Evolutionary conservation across 1,140 invertebrate genomes (phyloP), one percentile per base, ranked within the genome.

Genomic region (Pogonognathellus flavescens): DNA sequence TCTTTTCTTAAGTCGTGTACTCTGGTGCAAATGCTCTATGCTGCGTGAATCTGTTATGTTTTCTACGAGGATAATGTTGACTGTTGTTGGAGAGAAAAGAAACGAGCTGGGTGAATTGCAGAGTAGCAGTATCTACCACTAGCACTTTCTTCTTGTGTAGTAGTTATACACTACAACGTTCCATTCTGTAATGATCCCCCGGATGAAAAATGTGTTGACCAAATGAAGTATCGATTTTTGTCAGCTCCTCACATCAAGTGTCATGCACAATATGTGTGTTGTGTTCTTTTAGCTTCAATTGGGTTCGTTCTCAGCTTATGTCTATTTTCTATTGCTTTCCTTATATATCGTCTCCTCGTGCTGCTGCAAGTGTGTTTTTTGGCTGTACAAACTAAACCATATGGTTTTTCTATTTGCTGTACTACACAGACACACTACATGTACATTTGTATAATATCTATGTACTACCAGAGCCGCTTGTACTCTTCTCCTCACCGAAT

Each of bases 211-310:
- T 83, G 82, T 83, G 82, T 62, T 83, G 82, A 83, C 82, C 82
- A 83, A 83, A 83, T 83, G 82, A 83, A 83, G 82, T 83, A 83
- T 83, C 60, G 82, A 83, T 83, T 83, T 83, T 83, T 83, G 57
- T 83, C 49, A 66, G 49, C 59, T 60, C 59, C 59, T 83, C 60
- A 81, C 80, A 81, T 81, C 80, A 81, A 81, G 80, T 81, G 80
- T 81, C 80, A 81, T 81, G 80, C 80, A 81, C 80, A 81, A 81
- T 81, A 81, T 81, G 80, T 81, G 80, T 81, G 80, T 81, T 55
- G 80, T 81, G 80, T 81, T 22, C 80, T 41, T 80, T 81, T 81
- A 18, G 50, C 31, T 53, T 41, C 31, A 41, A 41, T 41, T 41
- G 31, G 31, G 31, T 41, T 41, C 31, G 31, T 41, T 41, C n/a